Evolutionary conservation across 2,888 invertebrate species (phyloP).

Genomic region (Trimorus sp.): DNA sequence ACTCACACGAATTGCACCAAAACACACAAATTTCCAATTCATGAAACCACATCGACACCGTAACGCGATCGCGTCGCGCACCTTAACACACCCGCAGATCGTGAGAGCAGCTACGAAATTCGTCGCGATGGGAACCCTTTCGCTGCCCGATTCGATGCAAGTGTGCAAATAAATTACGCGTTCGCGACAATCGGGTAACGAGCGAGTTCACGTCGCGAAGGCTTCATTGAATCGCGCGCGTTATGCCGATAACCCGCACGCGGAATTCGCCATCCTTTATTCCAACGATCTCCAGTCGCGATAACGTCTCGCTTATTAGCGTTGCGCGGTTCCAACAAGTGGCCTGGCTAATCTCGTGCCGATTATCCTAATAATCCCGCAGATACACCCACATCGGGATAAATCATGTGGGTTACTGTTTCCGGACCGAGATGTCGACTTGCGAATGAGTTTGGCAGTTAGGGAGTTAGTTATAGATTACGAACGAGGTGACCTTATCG

Average conservation of each 20-base stretch:
- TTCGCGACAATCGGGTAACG: slow-evolving; percentile 60
- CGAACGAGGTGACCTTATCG: too few species aligned
- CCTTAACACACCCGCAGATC: too few species aligned
- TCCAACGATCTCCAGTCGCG: slow-evolving; percentile 26
- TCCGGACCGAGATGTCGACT: not conserved
- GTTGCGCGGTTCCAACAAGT: slow-evolving; percentile 23
- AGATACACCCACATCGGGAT: slow-evolving; percentile 13
- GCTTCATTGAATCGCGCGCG: slow-evolving; percentile 12
- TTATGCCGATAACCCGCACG: slow-evolving; percentile 42
- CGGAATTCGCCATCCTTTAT: slow-evolving; percentile 28
- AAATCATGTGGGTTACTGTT: not conserved
- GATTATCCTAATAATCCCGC: slow-evolving; percentile 13
- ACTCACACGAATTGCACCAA: too few species aligned
- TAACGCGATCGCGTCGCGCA: not conserved
- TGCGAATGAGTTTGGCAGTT: too few species aligned
- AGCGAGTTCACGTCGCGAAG: slow-evolving; percentile 43
- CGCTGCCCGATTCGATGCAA: slow-evolving; percentile 2
- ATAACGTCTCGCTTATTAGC: slow-evolving; percentile 42
- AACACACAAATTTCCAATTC: not conserved
- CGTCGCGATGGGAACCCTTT: not conserved
- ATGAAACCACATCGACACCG: not conserved
- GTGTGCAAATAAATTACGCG: slow-evolving; percentile 49
- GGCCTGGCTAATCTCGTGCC: slow-evolving; percentile 13
- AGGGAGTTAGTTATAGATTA: too few species aligned
- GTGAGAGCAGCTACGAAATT: too few species aligned